phyloP scores from a whole-genome alignment of 2,888 invertebrate species.

The Dichetophora obliterata region DNA sequence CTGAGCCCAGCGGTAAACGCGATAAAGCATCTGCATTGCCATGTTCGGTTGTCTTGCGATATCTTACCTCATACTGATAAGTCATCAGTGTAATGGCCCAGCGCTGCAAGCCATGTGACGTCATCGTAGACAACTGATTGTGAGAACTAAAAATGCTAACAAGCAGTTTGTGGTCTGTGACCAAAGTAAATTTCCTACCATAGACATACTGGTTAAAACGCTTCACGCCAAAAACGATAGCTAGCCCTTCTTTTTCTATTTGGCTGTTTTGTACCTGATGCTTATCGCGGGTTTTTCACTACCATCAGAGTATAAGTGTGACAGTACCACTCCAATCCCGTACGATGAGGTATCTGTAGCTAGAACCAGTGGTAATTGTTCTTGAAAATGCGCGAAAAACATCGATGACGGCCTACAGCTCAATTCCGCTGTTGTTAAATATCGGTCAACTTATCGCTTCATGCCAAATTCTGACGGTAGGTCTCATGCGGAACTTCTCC shows the following conservation, averaged over 20 bases:
- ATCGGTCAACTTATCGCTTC: slow-evolving; percentile 40
- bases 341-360: too few species aligned
- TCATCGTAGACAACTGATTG: slow-evolving; percentile 15
- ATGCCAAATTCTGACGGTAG: too few species aligned
- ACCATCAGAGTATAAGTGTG: neutral
- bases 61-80: slow-evolving; percentile 19
- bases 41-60: slow-evolving; percentile 30
- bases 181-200: slow-evolving; percentile 23
- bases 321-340: neutral
- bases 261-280: neutral
- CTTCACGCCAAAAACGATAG: too few species aligned
- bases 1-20: slow-evolving; percentile 30
- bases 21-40: too few species aligned
- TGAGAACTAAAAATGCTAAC: slow-evolving; percentile 24
- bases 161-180: slow-evolving; percentile 29
- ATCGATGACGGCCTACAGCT: slow-evolving; percentile 8
- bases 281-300: neutral
- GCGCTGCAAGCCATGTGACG: slow-evolving; percentile 24
- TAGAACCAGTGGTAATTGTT: too few species aligned
- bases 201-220: slow-evolving; percentile 19
- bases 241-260: neutral
- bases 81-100: slow-evolving; percentile 29
- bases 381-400: too few species aligned
- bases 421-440: slow-evolving; percentile 28
- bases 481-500: slow-evolving; percentile 40